phyloP scores from a whole-genome alignment of 2,113 vertebrate species.

The Corythornis vintsioides region DNA sequence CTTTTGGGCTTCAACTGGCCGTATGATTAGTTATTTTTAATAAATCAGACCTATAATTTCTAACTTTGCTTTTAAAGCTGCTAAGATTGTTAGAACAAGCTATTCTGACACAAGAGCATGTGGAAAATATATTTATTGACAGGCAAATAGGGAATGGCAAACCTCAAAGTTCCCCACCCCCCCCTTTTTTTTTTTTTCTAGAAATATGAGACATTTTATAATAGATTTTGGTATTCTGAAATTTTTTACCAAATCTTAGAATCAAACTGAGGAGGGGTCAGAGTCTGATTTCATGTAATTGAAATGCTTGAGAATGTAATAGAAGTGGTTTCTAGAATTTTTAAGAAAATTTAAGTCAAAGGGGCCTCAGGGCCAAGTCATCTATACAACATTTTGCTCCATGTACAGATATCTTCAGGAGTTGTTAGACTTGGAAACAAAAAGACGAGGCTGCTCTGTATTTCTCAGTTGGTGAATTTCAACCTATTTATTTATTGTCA shows the following conservation, averaged over 20 bases:
- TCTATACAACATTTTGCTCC: neutral
- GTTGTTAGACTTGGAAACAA: neutral
- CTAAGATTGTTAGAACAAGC: neutral
- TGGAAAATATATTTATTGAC: neutral
- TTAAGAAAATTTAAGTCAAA: neutral
- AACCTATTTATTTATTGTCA: neutral
- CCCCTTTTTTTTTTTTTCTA: neutral
- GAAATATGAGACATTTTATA: neutral
- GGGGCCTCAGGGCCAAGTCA: neutral
- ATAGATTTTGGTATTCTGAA: neutral
- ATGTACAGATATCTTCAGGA: neutral
- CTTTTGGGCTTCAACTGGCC: neutral
- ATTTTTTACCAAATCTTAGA: neutral
- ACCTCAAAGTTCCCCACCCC: neutral
- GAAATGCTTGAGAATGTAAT: neutral
- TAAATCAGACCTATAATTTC: neutral
- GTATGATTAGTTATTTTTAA: neutral
- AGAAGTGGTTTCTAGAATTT: neutral
- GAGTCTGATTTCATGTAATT: neutral
- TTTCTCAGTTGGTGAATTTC: neutral
- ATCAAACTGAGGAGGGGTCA: neutral
- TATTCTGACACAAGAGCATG: neutral
- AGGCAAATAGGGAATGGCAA: neutral
- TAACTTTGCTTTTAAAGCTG: neutral
- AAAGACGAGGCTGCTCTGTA: neutral